These are phyloP conservation scores for Morus bassanus DNA, from an alignment of 2,797 vertebrate species.

Conservation along the genomic window DNA sequence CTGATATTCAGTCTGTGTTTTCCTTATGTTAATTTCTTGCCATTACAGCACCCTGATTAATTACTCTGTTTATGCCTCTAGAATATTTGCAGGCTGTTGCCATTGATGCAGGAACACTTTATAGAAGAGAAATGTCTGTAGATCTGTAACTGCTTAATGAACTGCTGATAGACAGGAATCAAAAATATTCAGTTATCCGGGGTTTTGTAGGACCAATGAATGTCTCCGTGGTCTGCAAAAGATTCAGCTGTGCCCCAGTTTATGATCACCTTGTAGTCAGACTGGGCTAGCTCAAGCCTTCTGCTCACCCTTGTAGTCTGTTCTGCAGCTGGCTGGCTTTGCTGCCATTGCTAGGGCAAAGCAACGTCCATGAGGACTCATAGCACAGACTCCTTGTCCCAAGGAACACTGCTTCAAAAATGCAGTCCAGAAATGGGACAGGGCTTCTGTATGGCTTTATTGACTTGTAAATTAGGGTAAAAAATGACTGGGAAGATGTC, in stretches of 20 bases:
- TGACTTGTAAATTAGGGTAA: neutral
- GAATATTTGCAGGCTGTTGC: constrained; percentile 52
- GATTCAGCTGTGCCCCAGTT: accelerated
- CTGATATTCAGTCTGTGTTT: neutral
- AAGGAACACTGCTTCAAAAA: neutral
- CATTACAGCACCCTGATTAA: constrained; percentile 38
- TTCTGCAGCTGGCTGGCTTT: neutral
- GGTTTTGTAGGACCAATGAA: neutral
- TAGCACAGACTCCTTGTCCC: neutral
- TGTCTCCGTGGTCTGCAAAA: neutral
- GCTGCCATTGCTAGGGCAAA: neutral
- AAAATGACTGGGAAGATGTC: neutral
- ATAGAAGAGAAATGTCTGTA: neutral
- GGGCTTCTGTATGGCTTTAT: neutral
- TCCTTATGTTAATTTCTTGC: constrained; percentile 48
- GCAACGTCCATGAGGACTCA: neutral
- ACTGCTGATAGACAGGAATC: neutral
- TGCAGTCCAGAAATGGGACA: neutral
- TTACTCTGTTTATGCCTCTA: constrained; percentile 45
- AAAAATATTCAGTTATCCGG: neutral
- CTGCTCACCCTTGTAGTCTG: neutral
- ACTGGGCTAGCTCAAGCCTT: neutral
- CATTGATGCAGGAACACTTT: neutral
- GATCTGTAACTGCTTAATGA: constrained; percentile 46
- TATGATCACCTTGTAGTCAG: neutral